Base-by-base conservation (phyloP, 2,888 invertebrate genomes). In the Chouioia cunea region DNA sequence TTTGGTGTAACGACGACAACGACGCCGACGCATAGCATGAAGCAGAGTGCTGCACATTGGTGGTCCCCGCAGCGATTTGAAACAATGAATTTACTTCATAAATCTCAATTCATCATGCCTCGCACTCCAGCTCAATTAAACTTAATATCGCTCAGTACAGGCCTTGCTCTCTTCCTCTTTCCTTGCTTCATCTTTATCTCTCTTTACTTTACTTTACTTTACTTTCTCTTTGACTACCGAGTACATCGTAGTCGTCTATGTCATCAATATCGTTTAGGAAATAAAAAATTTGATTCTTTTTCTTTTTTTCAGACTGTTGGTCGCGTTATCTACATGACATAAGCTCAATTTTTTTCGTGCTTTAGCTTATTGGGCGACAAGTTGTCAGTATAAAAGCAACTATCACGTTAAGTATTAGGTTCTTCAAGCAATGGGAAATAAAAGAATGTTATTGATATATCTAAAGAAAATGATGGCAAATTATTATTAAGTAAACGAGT, bases 41-140 rank as follows among this genome's bases (percentile, higher is more conserved):
- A 36, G 36, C 36, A 36, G 12, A 27, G 18, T 66, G 73, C 80
- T 72, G 78, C 80, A 79, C 78, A 12, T 36, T 81, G 84, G 84
- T 84, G 84, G 84, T 83, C 83, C 80, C 74, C 77, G 70, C 75
- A 27, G 48, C 76, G 76, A 80, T 78, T 81, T 81, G 78, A 82
- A 83, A 84, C 84, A 84, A 84, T 83, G 83, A 84, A 84, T 84
- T 84, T 84, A 83, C 83, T 84, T 84, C 84, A 84, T 85, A 84
- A 85, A 85, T 85, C 84, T 83, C 81, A 84, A 85, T 85, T 84
- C 82, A 83, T 76, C 76, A 75, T 78, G 79, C 77, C 58, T 8
- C n/a, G 36, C 47, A 18, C 16, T 10, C 80, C 78, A 79, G 78
- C 76, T 77, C 84, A 83, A 84, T 85, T 85, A 84, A 84, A 82